Base-by-base conservation (phyloP, 2,113 vertebrate species). In the Galemys pyrenaicus region DNA sequence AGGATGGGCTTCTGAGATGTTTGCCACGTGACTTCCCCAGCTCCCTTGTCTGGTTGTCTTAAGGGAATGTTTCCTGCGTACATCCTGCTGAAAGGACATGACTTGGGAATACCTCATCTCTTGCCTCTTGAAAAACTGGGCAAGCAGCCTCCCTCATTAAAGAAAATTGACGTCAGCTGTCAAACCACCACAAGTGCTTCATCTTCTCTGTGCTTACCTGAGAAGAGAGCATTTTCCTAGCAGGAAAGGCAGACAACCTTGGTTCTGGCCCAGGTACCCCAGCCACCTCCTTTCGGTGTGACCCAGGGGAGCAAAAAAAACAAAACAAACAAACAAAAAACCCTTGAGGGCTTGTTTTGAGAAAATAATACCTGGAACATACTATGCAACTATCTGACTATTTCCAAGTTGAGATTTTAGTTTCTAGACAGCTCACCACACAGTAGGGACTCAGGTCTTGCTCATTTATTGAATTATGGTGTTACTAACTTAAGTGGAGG, bases 281-380 rank as follows among this genome's bases (percentile, higher is more conserved):
- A n/a, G n/a, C n/a, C 15, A 10, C 26, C 41, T 9, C 5, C 37
- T 39, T 56, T 12, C 9, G 37, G 10, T 39, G 44, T 58, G 73
- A 37, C 10, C 71, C 35, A 11, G 22, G n/a, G 17, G 30, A n/a
- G n/a, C n/a, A n/a, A n/a, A n/a, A n/a, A n/a, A n/a, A n/a, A n/a
- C n/a, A n/a, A n/a, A n/a, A n/a, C n/a, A n/a, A 37, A 17, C 4
- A 1, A 16, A 64, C 49, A 39, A 22, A 9, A 0, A 5, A 39
- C 5, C 13, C 16, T 3, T 3, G 2, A 41, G 56, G 9, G n/a
- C 70, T 39, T 8, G 22, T 3, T 22, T 16, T 6, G 54, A 73
- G 35, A 75, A 74, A 89, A 12, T 26, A 30, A 93, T 28, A 56
- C 62, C 56, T 3, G n/a, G 9, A 3, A 9, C 16, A 13, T 6